Conservation (phyloP, 1,140 invertebrate species). For the Callitettix versicolor region DNA sequence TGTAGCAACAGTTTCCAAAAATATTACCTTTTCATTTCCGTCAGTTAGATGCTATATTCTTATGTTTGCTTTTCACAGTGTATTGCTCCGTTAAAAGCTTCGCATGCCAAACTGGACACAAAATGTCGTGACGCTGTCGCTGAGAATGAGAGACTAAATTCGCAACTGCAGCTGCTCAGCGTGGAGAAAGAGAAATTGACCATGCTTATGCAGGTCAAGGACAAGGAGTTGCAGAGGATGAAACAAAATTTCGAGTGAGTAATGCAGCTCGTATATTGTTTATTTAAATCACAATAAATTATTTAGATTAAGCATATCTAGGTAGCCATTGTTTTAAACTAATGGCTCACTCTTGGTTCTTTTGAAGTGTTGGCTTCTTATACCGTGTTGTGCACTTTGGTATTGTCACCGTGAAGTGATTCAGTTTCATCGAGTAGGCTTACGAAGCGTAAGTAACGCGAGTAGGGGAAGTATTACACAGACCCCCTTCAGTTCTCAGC, state of each 20-base stretch:
- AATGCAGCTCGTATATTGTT: not conserved
- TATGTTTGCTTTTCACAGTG: not conserved
- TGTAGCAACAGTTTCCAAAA: too few relatives aligned
- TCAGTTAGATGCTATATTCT: too few relatives aligned
- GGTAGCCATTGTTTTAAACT: not conserved
- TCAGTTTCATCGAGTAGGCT: too few relatives aligned
- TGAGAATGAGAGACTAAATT: constrained; percentile 2
- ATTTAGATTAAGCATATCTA: not conserved
- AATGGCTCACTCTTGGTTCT: not conserved
- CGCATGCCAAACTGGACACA: not conserved
- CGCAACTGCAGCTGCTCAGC: not conserved
- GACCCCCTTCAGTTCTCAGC: too few relatives aligned
- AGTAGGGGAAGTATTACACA: too few relatives aligned
- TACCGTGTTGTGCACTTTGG: not conserved
- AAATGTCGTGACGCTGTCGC: not conserved
- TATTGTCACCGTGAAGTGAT: too few relatives aligned
- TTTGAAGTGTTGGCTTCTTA: not conserved
- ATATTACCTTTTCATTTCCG: too few relatives aligned
- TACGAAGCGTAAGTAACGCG: too few relatives aligned
- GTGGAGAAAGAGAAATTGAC: constrained; percentile 7
- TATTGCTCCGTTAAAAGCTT: not conserved
- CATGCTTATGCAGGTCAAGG: not conserved
- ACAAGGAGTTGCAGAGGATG: not conserved
- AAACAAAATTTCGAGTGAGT: not conserved
- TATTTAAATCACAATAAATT: not conserved